phyloP scores from a whole-genome alignment of 2,113 vertebrate genomes.

The Terrapene triunguis region DNA sequence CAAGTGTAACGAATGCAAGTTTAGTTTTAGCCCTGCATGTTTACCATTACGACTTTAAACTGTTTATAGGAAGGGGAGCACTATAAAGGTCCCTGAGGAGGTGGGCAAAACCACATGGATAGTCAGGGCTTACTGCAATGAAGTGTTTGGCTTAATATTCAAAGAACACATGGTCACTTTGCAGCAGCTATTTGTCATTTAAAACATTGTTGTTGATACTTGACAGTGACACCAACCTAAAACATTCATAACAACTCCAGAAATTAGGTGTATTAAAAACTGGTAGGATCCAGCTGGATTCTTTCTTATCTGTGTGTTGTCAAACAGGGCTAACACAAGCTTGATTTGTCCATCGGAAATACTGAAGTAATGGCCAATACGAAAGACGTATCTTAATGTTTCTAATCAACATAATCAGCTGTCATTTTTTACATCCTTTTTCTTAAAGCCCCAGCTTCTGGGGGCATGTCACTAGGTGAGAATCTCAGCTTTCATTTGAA shows the following conservation, averaged over 20 bases:
- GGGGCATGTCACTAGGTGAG: accelerated
- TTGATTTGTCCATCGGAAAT: neutral
- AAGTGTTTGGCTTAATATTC: conserved; percentile 82
- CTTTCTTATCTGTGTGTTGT: neutral
- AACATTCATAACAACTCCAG: conserved; percentile 78
- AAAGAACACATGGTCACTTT: conserved; percentile 72
- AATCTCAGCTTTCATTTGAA: neutral
- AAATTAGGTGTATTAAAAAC: conserved; percentile 47
- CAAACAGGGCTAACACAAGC: neutral
- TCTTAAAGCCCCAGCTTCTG: neutral
- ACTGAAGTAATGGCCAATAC: neutral
- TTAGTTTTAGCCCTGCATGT: conserved; percentile 83
- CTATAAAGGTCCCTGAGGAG: conserved; percentile 81
- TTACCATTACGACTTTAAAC: conserved; percentile 84
- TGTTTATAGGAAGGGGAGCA: conserved; percentile 84
- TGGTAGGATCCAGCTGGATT: conserved; percentile 64
- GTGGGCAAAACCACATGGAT: conserved; percentile 80
- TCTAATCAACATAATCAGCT: accelerated
- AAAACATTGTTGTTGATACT: conserved; percentile 78
- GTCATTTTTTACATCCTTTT: neutral
- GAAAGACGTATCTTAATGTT: accelerated
- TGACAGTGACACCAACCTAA: conserved; percentile 72
- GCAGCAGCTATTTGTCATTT: conserved; percentile 75
- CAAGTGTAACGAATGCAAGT: conserved; percentile 82
- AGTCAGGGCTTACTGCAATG: conserved; percentile 75